Percentiles rank a stretch among this genome's conserved stretches.
These are phyloP conservation scores for Geopemphigus sp. DNA, from an alignment of 1,140 invertebrate species.

Conservation along the genomic window DNA sequence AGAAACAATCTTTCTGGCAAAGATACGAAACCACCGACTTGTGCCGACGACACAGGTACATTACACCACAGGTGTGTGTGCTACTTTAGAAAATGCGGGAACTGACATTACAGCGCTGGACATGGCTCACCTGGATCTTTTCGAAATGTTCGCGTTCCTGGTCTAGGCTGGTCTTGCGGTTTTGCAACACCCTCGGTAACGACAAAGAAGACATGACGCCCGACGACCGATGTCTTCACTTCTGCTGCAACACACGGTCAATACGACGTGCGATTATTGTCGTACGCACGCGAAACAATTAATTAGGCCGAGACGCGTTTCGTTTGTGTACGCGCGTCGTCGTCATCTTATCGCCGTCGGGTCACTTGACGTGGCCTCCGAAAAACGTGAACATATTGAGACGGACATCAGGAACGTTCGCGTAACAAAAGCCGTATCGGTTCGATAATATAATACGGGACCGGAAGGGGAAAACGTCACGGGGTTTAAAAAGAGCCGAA, in stretches of 20 bases:
- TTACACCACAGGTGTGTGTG: too few species aligned
- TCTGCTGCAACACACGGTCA: background rate
- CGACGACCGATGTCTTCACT: too few species aligned
- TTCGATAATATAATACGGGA: background rate
- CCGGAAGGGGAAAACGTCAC: background rate
- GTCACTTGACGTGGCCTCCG: background rate
- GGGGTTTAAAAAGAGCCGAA: background rate
- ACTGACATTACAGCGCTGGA: too few species aligned
- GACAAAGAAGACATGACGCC: constrained; percentile 68
- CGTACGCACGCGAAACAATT: too few species aligned
- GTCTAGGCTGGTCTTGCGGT: constrained; percentile 70
- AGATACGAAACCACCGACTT: too few species aligned
- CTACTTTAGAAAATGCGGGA: too few species aligned
- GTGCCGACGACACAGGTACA: too few species aligned
- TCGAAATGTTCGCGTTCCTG: constrained; percentile 72
- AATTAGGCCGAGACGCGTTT: background rate
- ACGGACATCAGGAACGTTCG: background rate
- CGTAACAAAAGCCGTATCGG: too few species aligned
- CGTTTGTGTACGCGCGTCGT: background rate
- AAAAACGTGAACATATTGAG: constrained; percentile 9
- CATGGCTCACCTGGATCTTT: constrained; percentile 67
- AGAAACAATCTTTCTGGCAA: too few species aligned
- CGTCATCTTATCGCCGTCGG: background rate
- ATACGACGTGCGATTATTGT: background rate
- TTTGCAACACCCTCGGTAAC: constrained; percentile 68